Base-by-base conservation (phyloP, 1,140 invertebrate genomes). In the Scaptomyza pallida region DNA sequence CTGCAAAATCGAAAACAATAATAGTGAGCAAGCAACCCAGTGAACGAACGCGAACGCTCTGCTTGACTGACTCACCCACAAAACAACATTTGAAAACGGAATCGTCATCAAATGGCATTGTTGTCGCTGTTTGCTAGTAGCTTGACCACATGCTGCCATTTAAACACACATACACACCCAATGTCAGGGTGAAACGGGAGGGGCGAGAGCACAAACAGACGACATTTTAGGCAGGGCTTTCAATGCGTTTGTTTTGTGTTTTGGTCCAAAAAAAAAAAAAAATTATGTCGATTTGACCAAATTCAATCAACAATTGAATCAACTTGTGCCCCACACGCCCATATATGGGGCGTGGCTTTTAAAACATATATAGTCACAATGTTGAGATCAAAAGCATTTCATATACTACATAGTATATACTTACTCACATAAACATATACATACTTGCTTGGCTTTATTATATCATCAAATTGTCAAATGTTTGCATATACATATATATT, bases 141-240 rank as follows among this genome's bases (percentile, higher is more conserved):
- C 13, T 37, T 50, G 61, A 50, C 43, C 56, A 35, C 13, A 64
- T 59, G 62, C 61, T 33, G 45, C 67, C 35, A 59, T 50, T 35
- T 23, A 26, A 19, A 47, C 21, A 47, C 19, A 26, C 13, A 48
- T 9, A 50, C 52, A 41, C 57, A 37, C 48, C 57, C 67, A 63
- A 63, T 63, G 67, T 63, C 67, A 70, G 45, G 62, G 52, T 44
- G 30, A 35, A 69, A 57, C 12, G 44, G 2, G 43, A n/a, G 23
- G 16, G 40, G 16, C 10, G 26, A 35, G n/a, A 16, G 5, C 13
- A 19, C 26, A 45, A 21, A 40, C 51, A 56, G 33, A 51, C 26
- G 48, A 68, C 62, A 67, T 72, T 60, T 72, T 68, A 68, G 63
- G 63, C 63, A 71, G 61, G 52, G 63, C 50, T 45, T 59, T 59